phyloP scores from a whole-genome alignment of 2,113 vertebrate genomes.

The Pelmatolapia mariae region DNA sequence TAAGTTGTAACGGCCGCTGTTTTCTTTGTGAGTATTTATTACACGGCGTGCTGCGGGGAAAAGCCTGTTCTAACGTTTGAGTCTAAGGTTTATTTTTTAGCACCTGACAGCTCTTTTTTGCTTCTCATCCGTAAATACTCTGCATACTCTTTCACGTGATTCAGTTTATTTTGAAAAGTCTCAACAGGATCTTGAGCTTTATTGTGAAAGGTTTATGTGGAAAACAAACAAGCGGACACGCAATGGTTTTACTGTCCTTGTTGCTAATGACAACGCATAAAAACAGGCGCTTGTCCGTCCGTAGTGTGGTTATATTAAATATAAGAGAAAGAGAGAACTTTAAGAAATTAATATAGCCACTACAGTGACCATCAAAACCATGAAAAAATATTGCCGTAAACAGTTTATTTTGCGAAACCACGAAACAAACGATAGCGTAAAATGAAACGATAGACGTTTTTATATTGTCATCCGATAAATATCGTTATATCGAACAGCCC shows the following conservation, averaged over 20 bases:
- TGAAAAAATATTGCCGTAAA: not conserved
- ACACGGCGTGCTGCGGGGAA: too few relatives aligned
- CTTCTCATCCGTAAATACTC: too few relatives aligned
- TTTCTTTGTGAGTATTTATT: too few relatives aligned
- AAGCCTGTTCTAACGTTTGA: too few relatives aligned
- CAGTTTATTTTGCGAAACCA: fast-evolving
- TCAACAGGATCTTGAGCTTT: not conserved
- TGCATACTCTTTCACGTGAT: too few relatives aligned
- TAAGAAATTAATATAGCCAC: fast-evolving
- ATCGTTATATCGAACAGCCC: fast-evolving
- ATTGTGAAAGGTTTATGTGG: not conserved
- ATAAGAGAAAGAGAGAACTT: not conserved
- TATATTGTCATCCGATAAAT: fast-evolving
- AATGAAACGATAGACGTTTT: not conserved
- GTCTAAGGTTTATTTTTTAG: too few relatives aligned
- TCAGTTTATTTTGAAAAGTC: too few relatives aligned
- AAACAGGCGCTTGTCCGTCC: fast-evolving
- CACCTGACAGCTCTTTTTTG: fast-evolving
- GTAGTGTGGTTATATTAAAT: not conserved
- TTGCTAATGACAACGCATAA: fast-evolving
- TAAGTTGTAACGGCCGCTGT: fast-evolving
- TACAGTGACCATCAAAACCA: not conserved
- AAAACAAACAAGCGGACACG: fast-evolving
- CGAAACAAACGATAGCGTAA: fast-evolving
- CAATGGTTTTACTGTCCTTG: fast-evolving